Evolutionary conservation across 1,140 invertebrate species (phyloP), one percentile per base, ranked within the genome.

Genomic region (Orchesella cincta): DNA sequence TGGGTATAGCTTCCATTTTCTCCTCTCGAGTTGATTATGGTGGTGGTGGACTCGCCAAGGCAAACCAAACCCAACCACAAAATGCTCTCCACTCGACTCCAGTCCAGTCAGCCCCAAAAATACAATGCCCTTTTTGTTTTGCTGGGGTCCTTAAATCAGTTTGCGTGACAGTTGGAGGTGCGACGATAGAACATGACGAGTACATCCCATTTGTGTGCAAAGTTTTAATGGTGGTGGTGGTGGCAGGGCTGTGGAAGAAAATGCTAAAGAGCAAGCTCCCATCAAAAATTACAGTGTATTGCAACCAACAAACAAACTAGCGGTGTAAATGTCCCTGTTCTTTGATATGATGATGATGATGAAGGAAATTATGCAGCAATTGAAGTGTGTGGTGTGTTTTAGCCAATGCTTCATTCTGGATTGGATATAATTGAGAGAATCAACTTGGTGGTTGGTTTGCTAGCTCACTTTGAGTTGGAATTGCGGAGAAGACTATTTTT

Each of bases 401-500:
- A 46, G 14, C 8, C 52, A 57, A 26, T 57, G 52, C 12, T n/a
- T 12, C 23, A 18, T 57, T 12, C 23, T 26, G 52, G 52, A 57
- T 57, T 57, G 23, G 52, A 12, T 57, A n/a, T 57, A 57, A 57
- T 57, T 57, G 52, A 57, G 52, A 23, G 52, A 57, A 57, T 57
- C 52, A 57, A 57, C 52, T 18, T 12, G 23, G 3, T 57, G n/a
- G n/a, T 57, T 26, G 52, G 3, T 57, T 46, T 5, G 39, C 39
- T 5, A 46, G 52, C 23, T 23, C n/a, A n/a, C 23, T 26, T 14
- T 57, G 14, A 57, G 52, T 57, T 57, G 12, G 52, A n/a, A 57
- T 5, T 5, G 23, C 23, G 8, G 52, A 57, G 23, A 57, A 57
- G 3, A 57, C 23, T 57, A n/a, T 26, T 57, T 57, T 57, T 26